phyloP scores from a whole-genome alignment of 2,113 vertebrate genomes.

The Aphelocoma coerulescens region DNA sequence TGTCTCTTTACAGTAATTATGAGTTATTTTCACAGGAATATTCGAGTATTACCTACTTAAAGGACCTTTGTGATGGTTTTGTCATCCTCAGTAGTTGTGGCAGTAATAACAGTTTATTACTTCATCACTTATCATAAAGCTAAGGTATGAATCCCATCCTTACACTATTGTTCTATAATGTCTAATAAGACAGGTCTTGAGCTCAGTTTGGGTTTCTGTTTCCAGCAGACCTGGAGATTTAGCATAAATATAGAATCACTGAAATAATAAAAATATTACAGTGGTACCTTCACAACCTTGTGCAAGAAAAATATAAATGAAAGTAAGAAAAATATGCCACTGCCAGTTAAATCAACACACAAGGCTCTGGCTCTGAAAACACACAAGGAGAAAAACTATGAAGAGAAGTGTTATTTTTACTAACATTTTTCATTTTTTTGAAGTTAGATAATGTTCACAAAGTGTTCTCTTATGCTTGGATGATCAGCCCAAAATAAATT shows the following conservation, averaged over 20 bases:
- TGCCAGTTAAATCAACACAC: background rate
- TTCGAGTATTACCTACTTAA: background rate
- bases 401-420: background rate
- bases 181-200: background rate
- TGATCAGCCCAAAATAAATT: background rate
- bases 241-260: background rate
- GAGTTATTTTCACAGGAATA: background rate
- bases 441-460: background rate
- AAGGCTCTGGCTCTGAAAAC: background rate
- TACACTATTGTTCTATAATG: background rate
- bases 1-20: background rate
- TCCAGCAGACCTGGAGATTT: background rate
- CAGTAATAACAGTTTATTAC: background rate
- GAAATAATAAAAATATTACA: background rate
- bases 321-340: background rate
- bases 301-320: background rate
- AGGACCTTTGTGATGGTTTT: background rate
- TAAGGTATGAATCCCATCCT: background rate
- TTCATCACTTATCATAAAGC: background rate
- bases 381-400: background rate
- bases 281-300: background rate
- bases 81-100: background rate
- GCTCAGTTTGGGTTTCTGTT: background rate
- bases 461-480: constrained; percentile 4
- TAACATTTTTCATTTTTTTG: background rate